These are phyloP conservation scores for Formica aserva DNA, from an alignment of 2,888 invertebrate species.

Conservation along the genomic window DNA sequence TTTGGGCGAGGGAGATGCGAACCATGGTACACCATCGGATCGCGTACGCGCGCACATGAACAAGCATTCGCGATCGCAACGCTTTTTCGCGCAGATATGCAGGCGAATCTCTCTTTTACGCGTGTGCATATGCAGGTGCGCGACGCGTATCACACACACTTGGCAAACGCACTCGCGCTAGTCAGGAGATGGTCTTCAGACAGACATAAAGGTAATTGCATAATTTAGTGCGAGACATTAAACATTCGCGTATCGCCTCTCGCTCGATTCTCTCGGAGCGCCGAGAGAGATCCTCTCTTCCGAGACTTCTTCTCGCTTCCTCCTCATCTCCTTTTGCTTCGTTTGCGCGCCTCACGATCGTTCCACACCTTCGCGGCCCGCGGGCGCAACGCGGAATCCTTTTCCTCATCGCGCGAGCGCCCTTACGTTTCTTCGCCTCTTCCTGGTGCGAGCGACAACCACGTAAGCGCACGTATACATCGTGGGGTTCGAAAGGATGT, in stretches of 20 bases:
- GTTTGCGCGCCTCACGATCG: slow-evolving; percentile 55
- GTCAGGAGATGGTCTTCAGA: slow-evolving; percentile 68
- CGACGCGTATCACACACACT: slow-evolving; percentile 11
- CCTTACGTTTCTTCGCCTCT: slow-evolving; percentile 49
- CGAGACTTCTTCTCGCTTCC: slow-evolving; percentile 27
- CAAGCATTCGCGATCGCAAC: neutral
- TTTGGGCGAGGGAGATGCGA: slow-evolving; percentile 56
- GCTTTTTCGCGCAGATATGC: slow-evolving; percentile 21
- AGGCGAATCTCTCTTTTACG: slow-evolving; percentile 9
- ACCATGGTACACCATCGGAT: slow-evolving; percentile 19
- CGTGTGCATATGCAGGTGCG: slow-evolving; percentile 25
- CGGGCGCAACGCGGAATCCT: slow-evolving; percentile 49
- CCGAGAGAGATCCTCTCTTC: slow-evolving; percentile 55
- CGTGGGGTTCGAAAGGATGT: slow-evolving; percentile 23
- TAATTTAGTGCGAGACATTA: slow-evolving; percentile 81
- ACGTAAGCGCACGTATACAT: slow-evolving; percentile 31
- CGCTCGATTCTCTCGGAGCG: slow-evolving; percentile 65
- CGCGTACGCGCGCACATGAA: neutral
- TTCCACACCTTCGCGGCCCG: slow-evolving; percentile 68
- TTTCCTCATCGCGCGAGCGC: slow-evolving; percentile 50
- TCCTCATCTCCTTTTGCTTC: slow-evolving; percentile 37
- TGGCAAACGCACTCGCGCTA: slow-evolving; percentile 48
- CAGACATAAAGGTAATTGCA: slow-evolving; percentile 81
- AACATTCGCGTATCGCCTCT: slow-evolving; percentile 77
- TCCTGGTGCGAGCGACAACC: slow-evolving; percentile 27